Percentiles rank a stretch among this genome's conserved stretches.
Evolutionary conservation across 1,140 invertebrate genomes (phyloP).

Genomic region (Drosophila sp.): DNA sequence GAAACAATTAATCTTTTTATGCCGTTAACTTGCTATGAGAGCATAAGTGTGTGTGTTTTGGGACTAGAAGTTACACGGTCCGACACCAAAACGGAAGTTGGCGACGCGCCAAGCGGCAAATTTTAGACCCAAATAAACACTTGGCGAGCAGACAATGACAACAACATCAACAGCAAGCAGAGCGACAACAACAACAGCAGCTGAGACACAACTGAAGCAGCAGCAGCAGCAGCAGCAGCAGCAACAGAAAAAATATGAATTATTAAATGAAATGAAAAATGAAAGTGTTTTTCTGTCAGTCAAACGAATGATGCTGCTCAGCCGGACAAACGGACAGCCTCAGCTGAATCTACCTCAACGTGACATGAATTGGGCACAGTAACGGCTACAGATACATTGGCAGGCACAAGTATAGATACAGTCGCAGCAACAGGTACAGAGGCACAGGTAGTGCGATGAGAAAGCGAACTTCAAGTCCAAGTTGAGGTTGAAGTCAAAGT

Average conservation of each 20-base stretch:
- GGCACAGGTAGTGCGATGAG: slow-evolving; percentile 33
- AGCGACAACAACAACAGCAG: slow-evolving; percentile 20
- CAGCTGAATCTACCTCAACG: slow-evolving; percentile 60
- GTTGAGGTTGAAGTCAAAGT: slow-evolving; percentile 17
- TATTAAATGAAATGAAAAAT: slow-evolving; percentile 82
- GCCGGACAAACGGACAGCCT: slow-evolving; percentile 39
- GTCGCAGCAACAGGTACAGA: slow-evolving; percentile 13
- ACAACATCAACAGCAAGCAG: slow-evolving; percentile 28
- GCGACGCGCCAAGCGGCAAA: slow-evolving; percentile 65
- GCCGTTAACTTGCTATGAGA: slow-evolving; percentile 11
- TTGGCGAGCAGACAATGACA: slow-evolving; percentile 51
- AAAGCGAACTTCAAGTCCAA: slow-evolving; percentile 59
- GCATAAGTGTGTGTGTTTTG: slow-evolving; percentile 39
- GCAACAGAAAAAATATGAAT: slow-evolving; percentile 65
- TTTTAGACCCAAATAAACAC: slow-evolving; percentile 74
- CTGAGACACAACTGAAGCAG: slow-evolving; percentile 23
- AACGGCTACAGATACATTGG: slow-evolving; percentile 17
- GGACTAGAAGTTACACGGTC: slow-evolving; percentile 51
- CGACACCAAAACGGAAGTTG: slow-evolving; percentile 68
- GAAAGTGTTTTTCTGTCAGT: slow-evolving; percentile 75
- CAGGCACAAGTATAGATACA: slow-evolving; percentile 1
- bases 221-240: slow-evolving; percentile 41
- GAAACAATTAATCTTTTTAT: slow-evolving; percentile 59
- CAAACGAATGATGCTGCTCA: slow-evolving; percentile 39
- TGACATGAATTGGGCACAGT: slow-evolving; percentile 72